Evolutionary conservation across 2,797 vertebrate genomes (phyloP), one percentile per base, ranked within the genome.

Genomic region (Propithecus deckenii): DNA sequence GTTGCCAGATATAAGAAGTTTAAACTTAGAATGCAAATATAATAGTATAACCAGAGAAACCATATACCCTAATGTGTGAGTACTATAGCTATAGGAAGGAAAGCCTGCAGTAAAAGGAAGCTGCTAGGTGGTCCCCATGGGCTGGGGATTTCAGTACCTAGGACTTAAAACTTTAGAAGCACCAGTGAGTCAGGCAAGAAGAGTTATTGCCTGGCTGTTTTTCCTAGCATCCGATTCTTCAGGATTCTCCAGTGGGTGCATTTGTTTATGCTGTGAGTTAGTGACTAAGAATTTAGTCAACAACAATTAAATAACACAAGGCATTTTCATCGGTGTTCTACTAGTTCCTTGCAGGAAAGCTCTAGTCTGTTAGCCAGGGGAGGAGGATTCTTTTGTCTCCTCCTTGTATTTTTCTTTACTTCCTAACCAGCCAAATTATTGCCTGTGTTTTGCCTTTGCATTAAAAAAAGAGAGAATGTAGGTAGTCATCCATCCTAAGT

Each of bases 241-340:
- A 88, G 43, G 18, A 20, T 50, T 89, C 50, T 43, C 35, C 25
- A 23, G 38, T 57, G 57, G 41, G 32, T 17, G 41, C 22, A 30
- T 43, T 89, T 86, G 32, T 50, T 89, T 86, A 67, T 55, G 38
- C 14, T 91, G 59, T 93, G 88, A 90, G 52, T 83, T 89, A 79
- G 30, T 89, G 75, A 89, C 86, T 92, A 79, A 94, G 65, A 95
- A 76, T 76, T 80, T 38, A 93, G 28, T 61, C 30, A 92, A 25
- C 14, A 76, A 23, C 20, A 78, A 41, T 83, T 94, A 89, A 80
- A 69, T 76, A 94, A 67, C 43, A 88, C 11, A 22, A 92, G 4
- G 25, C 32, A 46, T 92, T 72, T 87, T 93, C 57, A 13, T 78
- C 46, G 63, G 78, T 69, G 35, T 35, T 86, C 71, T 91, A 7